Evolutionary conservation across 2,888 invertebrate genomes (phyloP), one percentile per base, ranked within the genome.

Genomic region (Plusia festucae): DNA sequence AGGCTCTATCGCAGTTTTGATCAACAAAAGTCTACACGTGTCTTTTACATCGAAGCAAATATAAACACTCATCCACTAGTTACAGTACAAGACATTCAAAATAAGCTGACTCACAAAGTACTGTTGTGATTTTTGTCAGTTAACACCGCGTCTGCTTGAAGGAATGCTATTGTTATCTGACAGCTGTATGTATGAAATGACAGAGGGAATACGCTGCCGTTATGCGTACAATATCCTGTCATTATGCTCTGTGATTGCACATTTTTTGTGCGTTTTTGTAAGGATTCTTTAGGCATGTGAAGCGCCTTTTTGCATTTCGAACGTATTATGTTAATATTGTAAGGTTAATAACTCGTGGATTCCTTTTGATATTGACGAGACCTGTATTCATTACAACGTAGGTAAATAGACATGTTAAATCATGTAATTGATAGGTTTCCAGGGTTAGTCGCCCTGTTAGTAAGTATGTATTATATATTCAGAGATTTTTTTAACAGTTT

Each of bases 41-140:
- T 30, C 8, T 9, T 6, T 30, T 9, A 40, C 15, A n/a, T n/a
- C 40, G 40, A n/a, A 5, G n/a, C 40, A 40, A 40, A 40, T 40
- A 40, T 40, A n/a, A 40, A n/a, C 40, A 15, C 34, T 13, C 9
- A 30, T 11, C 34, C 11, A 34, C 40, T 40, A 40, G n/a, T n/a
- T n/a, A n/a, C n/a, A n/a, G n/a, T 40, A 15, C 40, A n/a, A 6
- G 40, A 66, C 60, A 74, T 65, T 69, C 55, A 13, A 71, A 78
- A 68, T 62, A 53, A 53, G 32, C 54, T 24, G 40, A 58, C 53
- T 74, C 67, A 81, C 69, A 62, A 55, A 72, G 69, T 72, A 64
- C 57, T 79, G 72, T 70, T 74, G 65, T 78, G 81, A 81, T 70
- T 78, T 75, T 68, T 79, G 79, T 70, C 68, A 68, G 79, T 75